Evolutionary conservation across 1,140 invertebrate genomes (phyloP), one percentile per base, ranked within the genome.

Genomic region (Leptinotarsa defecta): DNA sequence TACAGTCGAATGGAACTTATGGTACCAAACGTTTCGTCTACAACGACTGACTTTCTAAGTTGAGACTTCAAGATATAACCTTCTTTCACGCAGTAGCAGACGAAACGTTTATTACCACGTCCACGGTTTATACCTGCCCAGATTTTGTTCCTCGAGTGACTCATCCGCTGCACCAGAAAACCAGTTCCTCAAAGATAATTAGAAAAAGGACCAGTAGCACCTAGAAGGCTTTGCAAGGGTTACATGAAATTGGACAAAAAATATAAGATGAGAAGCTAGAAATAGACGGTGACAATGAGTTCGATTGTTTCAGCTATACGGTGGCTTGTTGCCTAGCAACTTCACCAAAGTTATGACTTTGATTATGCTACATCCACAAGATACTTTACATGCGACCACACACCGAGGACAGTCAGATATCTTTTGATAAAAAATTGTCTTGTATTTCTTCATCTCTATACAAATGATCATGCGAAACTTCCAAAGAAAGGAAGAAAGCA

Each of bases 241-340:
- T 74, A 48, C 70, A 70, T 43, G 71, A 70, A 65, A 63, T 65
- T 48, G 67, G 22, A 43, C 72, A n/a, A n/a, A n/a, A 73, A 67
- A 64, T 48, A 62, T 67, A 67, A 62, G 27, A 27, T 64, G 13
- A 20, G 22, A 48, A 62, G 17, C 52, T 52, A 27, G 11, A 27
- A 17, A 3, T 1, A 57, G 27, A 71, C 5, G 57, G 71, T 48
- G 68, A 71, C 61, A 71, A 75, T 64, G 74, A 75, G 48, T 75
- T 75, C 71, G 61, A 71, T 65, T 75, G 20, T 71, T 71, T 75
- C 34, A 62, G 68, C 13, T 71, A 34, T 15, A 64, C 72, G 8
- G 48, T 77, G 11, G 48, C 67, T 11, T 77, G 65, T 27, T 34
- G 20, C 19, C 63, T 20, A 65, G 63, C 17, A 65, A 65, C 24